A percentile compares a stretch with the other conserved stretches of the same genome.
These are phyloP conservation scores for Megalurothrips usitatus DNA, from an alignment of 2,888 invertebrate species.

Conservation along the genomic window DNA sequence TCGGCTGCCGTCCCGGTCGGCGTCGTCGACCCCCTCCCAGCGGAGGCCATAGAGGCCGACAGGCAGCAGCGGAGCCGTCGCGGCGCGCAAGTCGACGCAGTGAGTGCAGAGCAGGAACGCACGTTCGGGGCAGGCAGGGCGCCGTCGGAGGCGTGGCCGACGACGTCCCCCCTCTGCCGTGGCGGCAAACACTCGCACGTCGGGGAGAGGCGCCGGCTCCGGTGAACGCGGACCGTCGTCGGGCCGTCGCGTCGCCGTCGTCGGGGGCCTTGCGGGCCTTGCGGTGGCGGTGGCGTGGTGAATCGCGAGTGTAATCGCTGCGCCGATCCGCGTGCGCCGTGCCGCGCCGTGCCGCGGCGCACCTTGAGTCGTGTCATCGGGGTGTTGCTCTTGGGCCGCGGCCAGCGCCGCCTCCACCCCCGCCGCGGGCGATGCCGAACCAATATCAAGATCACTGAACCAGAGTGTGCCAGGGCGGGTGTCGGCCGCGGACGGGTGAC, in stretches of 20 bases:
- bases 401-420: not conserved
- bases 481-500: not conserved
- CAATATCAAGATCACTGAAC: slow-evolving; percentile 25
- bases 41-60: too few relatives aligned
- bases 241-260: not conserved
- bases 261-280: not conserved
- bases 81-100: too few relatives aligned
- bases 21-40: too few relatives aligned
- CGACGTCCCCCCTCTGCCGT: too few relatives aligned
- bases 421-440: not conserved
- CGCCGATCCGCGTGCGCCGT: not conserved
- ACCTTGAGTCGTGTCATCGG: not conserved
- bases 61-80: too few relatives aligned
- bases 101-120: too few relatives aligned
- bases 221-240: not conserved
- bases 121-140: too few relatives aligned
- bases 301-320: not conserved
- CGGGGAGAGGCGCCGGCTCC: too few relatives aligned
- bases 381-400: not conserved
- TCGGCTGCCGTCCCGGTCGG: too few relatives aligned
- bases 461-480: not conserved
- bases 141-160: too few relatives aligned
- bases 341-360: not conserved
- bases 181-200: too few relatives aligned
- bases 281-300: too few relatives aligned